Evolutionary conservation across 92 coral and sea anemone genomes (phyloP), one percentile per base, ranked within the genome.

Genomic region (Phenganax subtilis): DNA sequence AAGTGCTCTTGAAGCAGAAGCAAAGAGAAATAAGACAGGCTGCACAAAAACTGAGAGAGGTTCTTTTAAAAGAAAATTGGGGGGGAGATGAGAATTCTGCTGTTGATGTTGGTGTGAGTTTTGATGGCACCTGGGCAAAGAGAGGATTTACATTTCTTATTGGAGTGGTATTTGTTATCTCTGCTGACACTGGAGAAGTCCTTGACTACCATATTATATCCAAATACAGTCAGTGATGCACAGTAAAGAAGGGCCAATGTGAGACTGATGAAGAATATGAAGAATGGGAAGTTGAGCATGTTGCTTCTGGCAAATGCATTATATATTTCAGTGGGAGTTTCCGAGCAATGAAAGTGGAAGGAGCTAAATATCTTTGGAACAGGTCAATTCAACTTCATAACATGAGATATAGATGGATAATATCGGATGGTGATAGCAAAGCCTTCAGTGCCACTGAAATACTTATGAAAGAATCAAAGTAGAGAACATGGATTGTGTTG

Each of bases 221-320:
- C 67, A 80, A 80, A 85, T 55, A 70, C 77, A 55, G 87, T 11
- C 83, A 80, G 75, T 16, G 51, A 57, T 85, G 87, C 65, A 59
- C 16, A 14, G 15, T 59, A 59, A 59, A 59, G 65, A 59, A 59
- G 65, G 25, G 16, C 15, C 65, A 59, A 20, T 59, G 65, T 5
- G 47, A 37, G 47, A 37, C 47, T 37, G 47, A 37, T 37, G 47
- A 37, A 37, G 47, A 37, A 37, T 20, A 1, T 20, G 65, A 59
- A 59, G 65, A 59, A 20, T 59, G 65, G 65, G 65, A 59, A 59
- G 25, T 59, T 12, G 65, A 59, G 25, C 7, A 59, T 59, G 65
- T 59, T 20, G 3, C 25, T 59, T 59, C 65, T 59, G 65, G 65
- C 25, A 20, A 59, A 59, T 59, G 47, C 47, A 37, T 1, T 1